Base-by-base conservation (phyloP, 2,888 invertebrate genomes). In the Hemicrepidius hirtus region DNA sequence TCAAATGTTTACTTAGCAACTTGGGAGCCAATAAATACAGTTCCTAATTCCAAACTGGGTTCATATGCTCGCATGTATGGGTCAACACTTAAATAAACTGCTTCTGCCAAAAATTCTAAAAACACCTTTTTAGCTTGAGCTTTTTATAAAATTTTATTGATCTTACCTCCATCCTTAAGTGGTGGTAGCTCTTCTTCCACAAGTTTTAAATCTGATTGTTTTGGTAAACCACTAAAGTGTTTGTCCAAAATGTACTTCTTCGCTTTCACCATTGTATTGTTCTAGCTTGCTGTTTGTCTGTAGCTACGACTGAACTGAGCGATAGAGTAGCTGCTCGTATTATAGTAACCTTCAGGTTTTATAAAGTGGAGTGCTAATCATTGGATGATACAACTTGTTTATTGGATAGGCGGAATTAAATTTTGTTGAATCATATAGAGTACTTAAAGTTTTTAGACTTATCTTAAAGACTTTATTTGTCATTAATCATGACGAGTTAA, bases 41-140 rank as follows among this genome's bases (percentile, higher is more conserved):
- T 86, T 1, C 92, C 92, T 63, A 89, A 80, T 80, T 90, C 89
- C 35, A 82, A 76, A 24, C 86, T 85, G 55, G 86, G 86, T 84
- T 89, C 87, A 76, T 90, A 91, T 0, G 88, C 88, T 77, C 92
- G 87, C 91, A 92, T 92, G 73, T 92, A 94, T 0, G 94, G 94
- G 84, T 94, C 94, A 24, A 94, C 92, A 76, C 92, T 92, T 0
- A 93, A 82, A 81, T 88, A 93, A 80, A 91, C 88, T 0, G 93
- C 93, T 86, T 93, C 89, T 1, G 90, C 87, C 62, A 93, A 85
- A 77, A 92, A 89, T 86, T 93, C 92, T 92, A 83, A 73, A 88
- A 87, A 64, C 4, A 87, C 3, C 4, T 46, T 13, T 18, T 18
- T 18, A 46, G 10, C 7, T 46, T 16, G 1, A 9, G 0, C 9